Evolutionary conservation across 2,888 invertebrate genomes (phyloP), one percentile per base, ranked within the genome.

Genomic region (Caenorhabditis japonica): DNA sequence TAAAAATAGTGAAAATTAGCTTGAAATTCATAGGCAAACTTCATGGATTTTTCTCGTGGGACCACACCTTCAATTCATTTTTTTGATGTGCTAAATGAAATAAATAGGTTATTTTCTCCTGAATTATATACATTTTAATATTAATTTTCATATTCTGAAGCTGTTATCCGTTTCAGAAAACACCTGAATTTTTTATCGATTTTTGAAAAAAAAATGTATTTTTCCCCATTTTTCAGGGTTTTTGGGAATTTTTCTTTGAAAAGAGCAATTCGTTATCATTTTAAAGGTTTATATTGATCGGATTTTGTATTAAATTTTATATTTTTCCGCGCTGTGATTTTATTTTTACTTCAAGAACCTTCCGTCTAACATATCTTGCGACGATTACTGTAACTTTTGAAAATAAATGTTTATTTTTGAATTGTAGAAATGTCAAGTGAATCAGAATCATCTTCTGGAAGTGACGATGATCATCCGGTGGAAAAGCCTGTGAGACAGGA

Each of bases 381-480:
- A n/a, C n/a, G 34, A 13, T 21, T 43, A 43, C 43, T 43, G 34
- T 34, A 23, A 5, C 36, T 30, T 27, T 36, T 13, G 13, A 27
- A n/a, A 17, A 38, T 17, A 19, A n/a, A 34, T 41, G 17, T 51
- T 25, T 7, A 15, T 39, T 30, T 25, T 7, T 30, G 30, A 10
- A 30, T 58, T 51, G n/a, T 4, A 52, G 43, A 34, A 19, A 78
- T 78, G 78, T 75, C 56, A 60, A 70, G 72, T 53, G 64, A 53
- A 17, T 78, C 75, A n/a, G 75, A 75, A 34, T 71, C 75, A 5
- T 73, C 78, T 12, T 78, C 78, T 1, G 75, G 46, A 3, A 74
- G 69, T 43, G 61, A 72, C 27, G 49, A 34, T 34, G 69, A 75
- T 46, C 56, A 73, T 30, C 75, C 75, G 5, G 75, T 73, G 27